Conservation (phyloP, 2,113 vertebrate genomes). For the Heterotilapia buettikoferi region DNA sequence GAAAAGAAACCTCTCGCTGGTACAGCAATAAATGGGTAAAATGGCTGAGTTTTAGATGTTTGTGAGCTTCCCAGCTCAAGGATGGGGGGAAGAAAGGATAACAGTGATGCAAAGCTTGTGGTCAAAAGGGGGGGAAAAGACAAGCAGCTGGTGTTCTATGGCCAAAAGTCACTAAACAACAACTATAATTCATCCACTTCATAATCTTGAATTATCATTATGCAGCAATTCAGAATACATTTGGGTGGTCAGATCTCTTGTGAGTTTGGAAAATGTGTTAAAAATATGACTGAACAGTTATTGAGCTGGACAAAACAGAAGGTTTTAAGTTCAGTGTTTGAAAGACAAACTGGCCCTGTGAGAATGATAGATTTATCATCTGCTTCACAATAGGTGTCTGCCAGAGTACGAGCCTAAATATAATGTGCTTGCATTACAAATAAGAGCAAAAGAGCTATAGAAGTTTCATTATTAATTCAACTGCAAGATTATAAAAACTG, state of each 20-base stretch:
- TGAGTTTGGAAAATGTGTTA: background rate
- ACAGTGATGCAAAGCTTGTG: background rate
- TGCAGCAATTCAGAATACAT: background rate
- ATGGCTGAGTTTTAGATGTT: background rate
- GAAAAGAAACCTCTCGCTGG: conserved; percentile 1
- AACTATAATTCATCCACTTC: background rate
- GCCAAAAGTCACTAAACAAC: background rate
- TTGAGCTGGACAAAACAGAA: background rate
- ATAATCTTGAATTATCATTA: background rate
- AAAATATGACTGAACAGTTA: background rate
- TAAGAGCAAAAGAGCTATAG: background rate
- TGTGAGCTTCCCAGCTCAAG: background rate
- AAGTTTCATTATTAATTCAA: background rate
- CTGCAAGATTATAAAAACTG: background rate
- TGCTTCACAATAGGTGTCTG: background rate
- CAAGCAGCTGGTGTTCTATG: background rate
- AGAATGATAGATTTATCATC: conserved; percentile 25
- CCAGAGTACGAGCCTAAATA: background rate
- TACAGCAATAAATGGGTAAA: background rate
- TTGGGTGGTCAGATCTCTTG: background rate
- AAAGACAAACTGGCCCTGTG: background rate
- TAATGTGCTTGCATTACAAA: background rate
- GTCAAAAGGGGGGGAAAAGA: background rate
- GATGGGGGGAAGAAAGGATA: background rate
- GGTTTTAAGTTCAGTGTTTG: background rate